Conservation (phyloP, 2,113 vertebrate species). For the Gymnogyps californianus region DNA sequence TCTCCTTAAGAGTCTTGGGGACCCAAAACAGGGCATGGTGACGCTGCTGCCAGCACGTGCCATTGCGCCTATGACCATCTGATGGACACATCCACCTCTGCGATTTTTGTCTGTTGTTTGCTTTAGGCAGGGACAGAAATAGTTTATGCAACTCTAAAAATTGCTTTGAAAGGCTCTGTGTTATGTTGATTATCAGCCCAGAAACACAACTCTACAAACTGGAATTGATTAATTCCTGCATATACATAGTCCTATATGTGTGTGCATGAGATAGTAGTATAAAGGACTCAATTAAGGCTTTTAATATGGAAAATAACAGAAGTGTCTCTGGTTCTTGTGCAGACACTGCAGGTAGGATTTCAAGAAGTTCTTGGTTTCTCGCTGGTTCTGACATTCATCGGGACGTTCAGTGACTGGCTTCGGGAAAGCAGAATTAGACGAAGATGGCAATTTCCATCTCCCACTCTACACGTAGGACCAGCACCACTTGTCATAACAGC, state of each 20-base stretch:
- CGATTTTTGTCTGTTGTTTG: background rate
- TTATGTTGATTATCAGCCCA: background rate
- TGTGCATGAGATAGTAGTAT: background rate
- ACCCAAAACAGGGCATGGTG: background rate
- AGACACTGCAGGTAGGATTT: background rate
- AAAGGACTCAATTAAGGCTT: background rate
- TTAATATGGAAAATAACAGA: background rate
- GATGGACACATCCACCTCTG: background rate
- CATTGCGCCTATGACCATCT: background rate
- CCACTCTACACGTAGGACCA: accelerated
- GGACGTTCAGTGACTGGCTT: background rate
- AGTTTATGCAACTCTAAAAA: background rate
- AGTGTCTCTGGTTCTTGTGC: background rate
- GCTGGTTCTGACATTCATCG: background rate
- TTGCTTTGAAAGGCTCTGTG: background rate
- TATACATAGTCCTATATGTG: background rate
- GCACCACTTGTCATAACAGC: background rate
- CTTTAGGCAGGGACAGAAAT: background rate
- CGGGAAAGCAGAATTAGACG: background rate
- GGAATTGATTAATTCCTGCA: background rate
- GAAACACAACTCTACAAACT: background rate
- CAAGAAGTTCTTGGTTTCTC: background rate
- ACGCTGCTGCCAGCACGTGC: accelerated
- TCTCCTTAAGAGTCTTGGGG: accelerated
- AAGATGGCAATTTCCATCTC: background rate